Evolutionary conservation across 1,140 invertebrate genomes (phyloP), one percentile per base, ranked within the genome.

Genomic region (Euura saliciscinereae): DNA sequence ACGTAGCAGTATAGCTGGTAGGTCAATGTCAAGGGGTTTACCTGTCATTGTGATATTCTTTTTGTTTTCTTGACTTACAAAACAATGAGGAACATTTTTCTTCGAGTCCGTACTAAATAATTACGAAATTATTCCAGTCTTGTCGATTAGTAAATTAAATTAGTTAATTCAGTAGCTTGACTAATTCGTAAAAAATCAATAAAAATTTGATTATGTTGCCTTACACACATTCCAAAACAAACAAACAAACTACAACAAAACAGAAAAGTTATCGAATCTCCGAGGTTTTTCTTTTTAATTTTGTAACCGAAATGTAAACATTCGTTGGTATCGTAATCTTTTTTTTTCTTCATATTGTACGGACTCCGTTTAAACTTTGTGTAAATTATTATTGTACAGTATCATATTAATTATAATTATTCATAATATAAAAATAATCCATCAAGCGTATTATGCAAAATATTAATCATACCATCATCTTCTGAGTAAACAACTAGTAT

Each of bases 1-100:
- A n/a, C 42, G 10, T 42, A 11, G 5, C 10, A 67, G 28, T 44
- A 10, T 80, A 78, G 76, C 77, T 45, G 64, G 73, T 79, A 80
- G 78, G 76, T 82, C 78, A 84, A 78, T 84, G 80, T 83, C 81
- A 82, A 78, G 78, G 79, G 78, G 76, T 82, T 77, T 74, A 74
- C 77, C 74, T 85, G 78, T 83, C 79, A 84, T 83, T 85, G 84
- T 85, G 82, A 85, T 85, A 84, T 83, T 79, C 69, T 79, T 77
- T 66, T 82, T 82, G 79, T 78, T 79, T 4, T 11, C 51, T 79
- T 28, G 28, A 28, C 28, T 28, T 75, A 66, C 44, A 42, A 6
- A 6, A 44, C 28, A 67, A n/a, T 67, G 11, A 4, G 1, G 28
- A 28, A 67, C 11, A 67, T 59, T 59, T 59, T 59, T n/a, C 51